Evolutionary conservation across 2,113 vertebrate genomes (phyloP), one percentile per base, ranked within the genome.

Genomic region (Heteronetta atricapilla): DNA sequence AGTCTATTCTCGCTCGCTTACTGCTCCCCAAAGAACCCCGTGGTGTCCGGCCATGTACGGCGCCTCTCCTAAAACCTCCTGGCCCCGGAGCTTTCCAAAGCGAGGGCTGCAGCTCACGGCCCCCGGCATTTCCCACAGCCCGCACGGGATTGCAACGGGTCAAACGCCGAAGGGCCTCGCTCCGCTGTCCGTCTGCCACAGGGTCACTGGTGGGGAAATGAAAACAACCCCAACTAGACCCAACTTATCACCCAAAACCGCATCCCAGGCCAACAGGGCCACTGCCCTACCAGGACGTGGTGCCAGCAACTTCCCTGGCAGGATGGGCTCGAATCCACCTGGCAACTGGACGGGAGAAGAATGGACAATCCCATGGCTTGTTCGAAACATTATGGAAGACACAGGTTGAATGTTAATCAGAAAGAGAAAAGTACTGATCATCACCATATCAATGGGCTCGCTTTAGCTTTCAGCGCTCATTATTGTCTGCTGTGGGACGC

Each of bases 391-490:
- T 96, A 95, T 86, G 90, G 89, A 94, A 96, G 96, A 95, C 91
- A 94, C 93, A 95, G 89, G 93, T 95, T 95, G 95, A 94, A 96
- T 97, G 87, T 89, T 96, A 96, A 95, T 94, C 95, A 94, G 93
- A 96, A 95, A 74, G 94, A 91, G 95, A 91, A 94, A 93, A 97
- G 90, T 95, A 72, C 91, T 94, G 91, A 96, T 89, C 89, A 95
- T 96, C 96, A 97, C 92, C 95, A 95, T 96, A 96, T 97, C 96
- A 97, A 97, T 97, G 95, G 96, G 94, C 91, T 94, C 93, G 20
- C 93, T 94, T 95, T 86, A 93, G 95, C 93, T 95, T 95, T 90
- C 96, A 95, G 85, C 7, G 56, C 88, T 91, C 94, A 68, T 82
- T 96, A 89, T 74, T 90, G 89, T 95, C 79, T 90, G 68, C 68